A percentile compares a stretch with the other conserved stretches of the same genome.
These are phyloP conservation scores for Cabera pusaria DNA, from an alignment of 2,888 invertebrate species.

Conservation along the genomic window DNA sequence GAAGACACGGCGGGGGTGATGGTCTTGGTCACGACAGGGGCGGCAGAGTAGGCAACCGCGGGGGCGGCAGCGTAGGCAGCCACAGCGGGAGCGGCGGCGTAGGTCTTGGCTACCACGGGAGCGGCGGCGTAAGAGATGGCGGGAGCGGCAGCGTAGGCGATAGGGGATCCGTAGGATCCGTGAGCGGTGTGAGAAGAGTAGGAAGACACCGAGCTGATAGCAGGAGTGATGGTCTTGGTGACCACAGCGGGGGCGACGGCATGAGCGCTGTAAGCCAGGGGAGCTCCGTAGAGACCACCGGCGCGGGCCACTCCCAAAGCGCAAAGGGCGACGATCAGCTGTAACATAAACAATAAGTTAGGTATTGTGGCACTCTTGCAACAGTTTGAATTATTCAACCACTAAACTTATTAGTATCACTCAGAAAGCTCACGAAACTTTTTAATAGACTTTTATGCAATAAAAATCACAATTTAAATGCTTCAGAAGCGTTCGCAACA, in stretches of 20 bases:
- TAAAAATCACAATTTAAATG: too few relatives aligned
- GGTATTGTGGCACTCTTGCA: too few relatives aligned
- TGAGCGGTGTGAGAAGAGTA: constrained; percentile 55
- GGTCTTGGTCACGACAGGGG: constrained; percentile 44
- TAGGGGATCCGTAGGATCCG: constrained; percentile 40
- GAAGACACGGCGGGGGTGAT: constrained; percentile 43
- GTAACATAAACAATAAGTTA: too few relatives aligned
- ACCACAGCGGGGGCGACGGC: constrained; percentile 55
- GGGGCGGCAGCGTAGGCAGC: constrained; percentile 83
- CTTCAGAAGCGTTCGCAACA: neutral
- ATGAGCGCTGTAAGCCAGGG: constrained; percentile 74
- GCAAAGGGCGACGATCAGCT: constrained; percentile 84
- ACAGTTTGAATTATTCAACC: too few relatives aligned
- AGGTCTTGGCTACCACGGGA: constrained; percentile 55
- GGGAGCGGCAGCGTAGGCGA: constrained; percentile 49
- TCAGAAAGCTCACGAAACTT: too few relatives aligned
- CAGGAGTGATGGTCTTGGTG: constrained; percentile 46
- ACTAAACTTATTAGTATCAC: too few relatives aligned
- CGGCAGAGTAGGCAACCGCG: constrained; percentile 76
- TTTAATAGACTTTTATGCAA: too few relatives aligned
- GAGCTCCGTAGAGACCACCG: constrained; percentile 76
- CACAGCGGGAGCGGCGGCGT: constrained; percentile 47
- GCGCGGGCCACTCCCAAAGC: constrained; percentile 83
- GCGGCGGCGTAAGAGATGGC: constrained; percentile 40
- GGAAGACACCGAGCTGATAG: constrained; percentile 53